Base-by-base conservation (phyloP, 2,797 vertebrate species). In the Gallinago nigripennis region DNA sequence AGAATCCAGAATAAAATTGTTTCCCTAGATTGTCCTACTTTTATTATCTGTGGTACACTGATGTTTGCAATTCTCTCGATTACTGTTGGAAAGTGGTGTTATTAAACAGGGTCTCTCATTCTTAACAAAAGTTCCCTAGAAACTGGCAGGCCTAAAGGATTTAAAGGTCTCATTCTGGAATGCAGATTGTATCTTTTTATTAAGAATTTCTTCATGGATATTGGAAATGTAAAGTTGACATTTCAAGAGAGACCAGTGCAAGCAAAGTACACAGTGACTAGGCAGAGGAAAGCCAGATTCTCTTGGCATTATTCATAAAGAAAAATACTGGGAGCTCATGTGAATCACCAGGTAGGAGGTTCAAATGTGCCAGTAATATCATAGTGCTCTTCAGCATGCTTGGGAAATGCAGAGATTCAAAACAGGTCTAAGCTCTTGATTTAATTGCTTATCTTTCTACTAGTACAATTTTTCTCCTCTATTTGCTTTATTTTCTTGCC, bases 171-270 rank as follows among this genome's bases (percentile, higher is more conserved):
- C 33, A 8, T 91, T 96, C 82, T 85, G 88, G 92, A 95, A 88
- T 80, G 79, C 79, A 94, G 86, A 94, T 95, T 18, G 1, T 96
- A 96, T 95, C 88, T 95, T 95, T 96, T 96, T 95, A 96, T 95
- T 94, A 94, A 87, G 83, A 95, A 95, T 95, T 92, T 95, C 83
- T 93, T 94, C 78, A 46, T 73, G 93, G 78, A 61, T 93, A 96
- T 95, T 97, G 96, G 69, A 95, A 95, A 94, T 93, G 91, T 85
- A 90, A 93, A 96, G 92, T 75, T 97, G 94, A 82, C 96, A 96
- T 97, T 97, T 96, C 86, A 68, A 58, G 71, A 84, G 80, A 85
- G 48, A 93, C 84, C 68, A 80, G 60, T 2, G 3, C 80, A 84
- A 75, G 83, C 48, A 88, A 88, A 94, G 60, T 68, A 78, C 27